Base-by-base conservation (phyloP, 2,797 vertebrate species). In the Sebastes umbrosus region DNA sequence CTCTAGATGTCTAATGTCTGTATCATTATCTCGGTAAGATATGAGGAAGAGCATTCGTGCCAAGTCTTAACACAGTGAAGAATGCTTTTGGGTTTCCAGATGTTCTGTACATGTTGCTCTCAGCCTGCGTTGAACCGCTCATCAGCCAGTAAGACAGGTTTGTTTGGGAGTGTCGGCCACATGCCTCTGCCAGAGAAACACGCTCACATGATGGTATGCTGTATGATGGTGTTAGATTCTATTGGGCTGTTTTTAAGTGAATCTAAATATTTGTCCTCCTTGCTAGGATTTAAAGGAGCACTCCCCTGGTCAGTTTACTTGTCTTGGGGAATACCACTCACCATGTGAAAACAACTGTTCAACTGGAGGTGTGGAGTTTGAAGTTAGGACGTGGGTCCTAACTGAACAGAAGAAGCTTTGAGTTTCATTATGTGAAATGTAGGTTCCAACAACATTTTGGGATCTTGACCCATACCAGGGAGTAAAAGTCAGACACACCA, bases 131-230 rank as follows among this genome's bases (percentile, higher is more conserved):
- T 65, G 31, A 71, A 50, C 75, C 10, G 69, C 65, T 85, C 76
- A 27, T 31, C 50, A 57, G 65, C 73, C 73, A 27, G 80, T 75
- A 59, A 39, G 79, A 83, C 88, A 62, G 84, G 90, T 93, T 90
- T 86, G 81, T 77, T 84, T 77, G 82, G 88, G 84, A 32, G 84
- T 80, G 79, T 62, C 59, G 20, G 43, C 62, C 20, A 43, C 70
- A 68, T 50, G 29, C 55, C 67, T 78, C 59, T 39, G 4, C 46
- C 54, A 32, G 29, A 79, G 63, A 65, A 67, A 85, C 69, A 7
- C 24, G 18, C 12, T 12, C 6, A 70, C 74, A 70, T 86, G 65
- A 80, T 36, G n/a, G 13, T 43, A 39, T 39, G 24, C 60, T 75
- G 46, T 32, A 6, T 43, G 62, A 29, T 52, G 3, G 16, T 50